Evolutionary conservation across 2,113 vertebrate species (phyloP).

Genomic region (Erythrolamprus reginae): DNA sequence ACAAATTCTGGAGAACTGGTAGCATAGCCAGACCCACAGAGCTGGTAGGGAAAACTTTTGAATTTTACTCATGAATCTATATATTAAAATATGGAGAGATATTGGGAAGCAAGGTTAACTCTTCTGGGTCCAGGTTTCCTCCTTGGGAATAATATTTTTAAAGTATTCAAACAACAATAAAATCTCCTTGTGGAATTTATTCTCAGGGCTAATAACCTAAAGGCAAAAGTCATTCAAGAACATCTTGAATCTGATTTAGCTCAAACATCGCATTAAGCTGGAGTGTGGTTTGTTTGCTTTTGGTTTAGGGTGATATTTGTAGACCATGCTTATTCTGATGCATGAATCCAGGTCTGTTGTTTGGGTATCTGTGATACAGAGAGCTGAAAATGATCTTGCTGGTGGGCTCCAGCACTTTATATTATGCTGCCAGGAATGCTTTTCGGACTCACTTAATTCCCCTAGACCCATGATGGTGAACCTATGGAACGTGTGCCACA

Average conservation of each 20-base stretch:
- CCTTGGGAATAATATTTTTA: not conserved
- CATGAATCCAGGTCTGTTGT: not conserved
- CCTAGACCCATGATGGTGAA: no score
- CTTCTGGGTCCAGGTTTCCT: not conserved
- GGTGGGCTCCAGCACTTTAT: not conserved
- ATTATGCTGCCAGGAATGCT: not conserved
- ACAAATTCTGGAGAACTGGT: no score
- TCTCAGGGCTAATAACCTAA: not conserved
- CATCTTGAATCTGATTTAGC: not conserved
- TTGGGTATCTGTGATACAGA: not conserved
- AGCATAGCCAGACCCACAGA: no score
- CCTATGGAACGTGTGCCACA: no score
- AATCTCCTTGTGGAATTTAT: not conserved
- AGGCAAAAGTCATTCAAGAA: not conserved
- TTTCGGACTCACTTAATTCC: not conserved
- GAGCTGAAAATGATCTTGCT: not conserved
- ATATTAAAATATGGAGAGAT: not conserved
- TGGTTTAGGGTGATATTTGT: not conserved
- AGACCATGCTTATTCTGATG: not conserved
- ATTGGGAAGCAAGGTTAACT: not conserved
- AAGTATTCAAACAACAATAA: not conserved
- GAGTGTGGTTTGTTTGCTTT: not conserved
- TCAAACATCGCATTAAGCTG: not conserved
- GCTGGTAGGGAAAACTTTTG: no score
- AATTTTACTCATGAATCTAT: not conserved